These are phyloP conservation scores for Cheirogaleus medius DNA, from an alignment of 2,113 vertebrate species.

Conservation along the genomic window DNA sequence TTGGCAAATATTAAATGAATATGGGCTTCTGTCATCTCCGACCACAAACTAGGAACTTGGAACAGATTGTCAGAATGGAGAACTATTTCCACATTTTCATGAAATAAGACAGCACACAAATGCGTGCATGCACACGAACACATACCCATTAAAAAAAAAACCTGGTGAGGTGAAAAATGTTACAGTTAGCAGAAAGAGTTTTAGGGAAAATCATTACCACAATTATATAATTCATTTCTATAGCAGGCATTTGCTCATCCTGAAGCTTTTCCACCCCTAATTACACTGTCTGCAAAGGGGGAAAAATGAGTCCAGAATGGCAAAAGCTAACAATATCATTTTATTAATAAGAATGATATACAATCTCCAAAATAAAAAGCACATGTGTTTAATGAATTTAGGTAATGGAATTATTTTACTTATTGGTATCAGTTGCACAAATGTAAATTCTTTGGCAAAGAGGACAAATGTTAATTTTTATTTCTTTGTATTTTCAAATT, in stretches of 20 bases:
- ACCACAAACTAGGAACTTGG: constrained; percentile 84
- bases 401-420: constrained; percentile 83
- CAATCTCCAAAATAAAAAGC: constrained; percentile 82
- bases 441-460: constrained; percentile 84
- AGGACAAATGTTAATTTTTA: constrained; percentile 86
- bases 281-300: constrained; percentile 80
- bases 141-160: neutral
- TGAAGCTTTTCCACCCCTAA: constrained; percentile 79
- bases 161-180: constrained; percentile 79
- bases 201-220: constrained; percentile 84
- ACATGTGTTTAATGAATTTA: constrained; percentile 83
- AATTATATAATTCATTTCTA: constrained; percentile 85
- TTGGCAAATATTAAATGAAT: constrained; percentile 87
- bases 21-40: constrained; percentile 83
- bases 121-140: accelerated
- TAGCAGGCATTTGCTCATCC: constrained; percentile 78
- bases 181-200: constrained; percentile 82
- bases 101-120: constrained; percentile 72
- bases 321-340: constrained; percentile 83
- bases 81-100: constrained; percentile 78
- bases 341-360: constrained; percentile 84
- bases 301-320: constrained; percentile 75
- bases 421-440: constrained; percentile 79
- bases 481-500: constrained; percentile 85
- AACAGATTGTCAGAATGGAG: constrained; percentile 78